These are phyloP conservation scores for Acinonyx jubatus DNA, from an alignment of 2,113 vertebrate genomes.

Conservation along the genomic window DNA sequence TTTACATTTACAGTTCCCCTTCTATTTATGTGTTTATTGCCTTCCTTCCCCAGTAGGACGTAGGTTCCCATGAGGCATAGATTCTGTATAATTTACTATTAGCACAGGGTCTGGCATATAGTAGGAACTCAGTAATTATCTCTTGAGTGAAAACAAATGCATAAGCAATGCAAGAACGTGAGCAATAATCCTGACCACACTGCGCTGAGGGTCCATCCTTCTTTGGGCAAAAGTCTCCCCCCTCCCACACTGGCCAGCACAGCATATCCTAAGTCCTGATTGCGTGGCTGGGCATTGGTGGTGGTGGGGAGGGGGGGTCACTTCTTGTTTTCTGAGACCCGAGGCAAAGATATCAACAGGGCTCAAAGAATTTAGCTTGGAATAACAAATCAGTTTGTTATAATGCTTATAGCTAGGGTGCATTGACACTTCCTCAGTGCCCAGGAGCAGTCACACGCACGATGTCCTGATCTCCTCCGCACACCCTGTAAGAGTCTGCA, in stretches of 20 bases:
- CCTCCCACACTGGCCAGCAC: background rate
- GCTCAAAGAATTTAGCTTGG: background rate
- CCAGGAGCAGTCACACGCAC: fast-evolving
- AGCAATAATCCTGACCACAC: background rate
- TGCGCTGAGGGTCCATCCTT: background rate
- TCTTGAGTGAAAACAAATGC: background rate
- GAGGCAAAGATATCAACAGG: background rate
- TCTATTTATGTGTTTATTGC: background rate
- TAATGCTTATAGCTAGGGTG: fast-evolving
- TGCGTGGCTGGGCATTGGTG: background rate
- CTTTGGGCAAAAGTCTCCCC: background rate
- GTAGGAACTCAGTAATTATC: background rate
- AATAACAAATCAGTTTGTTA: background rate
- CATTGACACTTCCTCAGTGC: background rate
- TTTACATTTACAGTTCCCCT: background rate
- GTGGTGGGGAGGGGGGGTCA: fast-evolving
- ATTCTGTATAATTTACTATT: background rate
- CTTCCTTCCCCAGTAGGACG: background rate
- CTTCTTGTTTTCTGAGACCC: background rate
- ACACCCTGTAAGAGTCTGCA: background rate
- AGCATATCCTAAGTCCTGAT: background rate
- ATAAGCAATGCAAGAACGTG: background rate
- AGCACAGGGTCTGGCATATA: background rate
- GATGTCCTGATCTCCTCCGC: background rate
- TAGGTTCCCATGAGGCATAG: background rate